Evolutionary conservation across 2,797 vertebrate genomes (phyloP), one percentile per base, ranked within the genome.

Genomic region (Siniperca scherzeri): DNA sequence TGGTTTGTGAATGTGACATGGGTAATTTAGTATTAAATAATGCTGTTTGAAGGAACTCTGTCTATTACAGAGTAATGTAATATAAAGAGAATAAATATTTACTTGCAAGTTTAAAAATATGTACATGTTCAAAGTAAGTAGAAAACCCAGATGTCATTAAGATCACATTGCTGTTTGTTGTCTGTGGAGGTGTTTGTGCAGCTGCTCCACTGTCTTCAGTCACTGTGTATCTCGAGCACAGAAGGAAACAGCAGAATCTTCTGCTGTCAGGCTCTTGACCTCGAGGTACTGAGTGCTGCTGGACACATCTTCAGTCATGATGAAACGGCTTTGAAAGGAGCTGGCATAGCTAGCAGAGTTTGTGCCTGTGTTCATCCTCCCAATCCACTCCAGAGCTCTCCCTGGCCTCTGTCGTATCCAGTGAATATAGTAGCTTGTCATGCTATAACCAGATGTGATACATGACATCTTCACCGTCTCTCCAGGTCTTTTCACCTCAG

Each of bases 401-500:
- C 74, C 74, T 59, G 74, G 52, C 11, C 38, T 76, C 74, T 67
- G 74, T 56, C 38, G 11, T 53, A 80, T 72, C 70, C 77, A 80
- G 62, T 21, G 5, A 11, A 69, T 74, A 14, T 38, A 0, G 38
- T 17, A 2, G 40, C 6, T 2, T 22, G 56, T 83, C 81, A 74
- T 42, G 6, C 0, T 6, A 48, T 9, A 77, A n/a, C 74, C 80
- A 42, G 74, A 82, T 33, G 19, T 82, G 53, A 71, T 19, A 65
- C 80, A 82, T 14, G 80, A 82, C 68, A 77, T 82, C 80, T 46
- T 82, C 61, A 82, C 61, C 62, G 61, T 77, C 25, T 82, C 62
- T 82, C 46, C 80, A 52, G 74, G 68, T 60, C 60, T 71, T 33
- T 81, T 76, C 59, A 81, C 42, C 72, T 64, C 72, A 57, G 80